Percentiles rank a stretch among this genome's conserved stretches.
Conservation (phyloP, 2,113 vertebrate species). For the Sinocyclocheilus anophthalmus region DNA sequence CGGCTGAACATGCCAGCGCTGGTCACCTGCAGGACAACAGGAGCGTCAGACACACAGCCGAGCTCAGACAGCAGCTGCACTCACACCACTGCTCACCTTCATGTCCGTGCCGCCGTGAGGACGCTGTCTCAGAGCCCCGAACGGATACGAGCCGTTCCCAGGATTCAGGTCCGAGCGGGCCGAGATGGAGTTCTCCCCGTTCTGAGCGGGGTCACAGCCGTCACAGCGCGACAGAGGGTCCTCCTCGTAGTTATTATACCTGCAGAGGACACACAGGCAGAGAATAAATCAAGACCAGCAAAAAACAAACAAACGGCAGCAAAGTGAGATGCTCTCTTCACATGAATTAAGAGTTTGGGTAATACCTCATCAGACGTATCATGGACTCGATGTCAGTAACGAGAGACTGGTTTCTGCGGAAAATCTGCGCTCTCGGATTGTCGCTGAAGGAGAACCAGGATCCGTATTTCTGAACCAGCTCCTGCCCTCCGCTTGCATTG, state of each 20-base stretch:
- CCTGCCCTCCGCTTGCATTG: constrained; percentile 83
- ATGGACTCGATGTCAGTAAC: constrained; percentile 86
- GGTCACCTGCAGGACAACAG: constrained; percentile 77
- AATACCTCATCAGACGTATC: constrained; percentile 90
- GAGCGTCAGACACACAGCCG: background rate
- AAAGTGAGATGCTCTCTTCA: too few relatives aligned
- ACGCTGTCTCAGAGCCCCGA: constrained; percentile 86
- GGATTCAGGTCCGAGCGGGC: constrained; percentile 93
- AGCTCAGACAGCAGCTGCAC: too few relatives aligned
- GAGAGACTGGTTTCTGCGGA: constrained; percentile 85
- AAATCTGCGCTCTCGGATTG: constrained; percentile 90
- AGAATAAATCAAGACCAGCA: background rate
- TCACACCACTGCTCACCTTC: constrained; percentile 70
- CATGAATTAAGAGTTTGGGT: background rate
- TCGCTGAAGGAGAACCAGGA: constrained; percentile 88
- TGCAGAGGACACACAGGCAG: constrained; percentile 58
- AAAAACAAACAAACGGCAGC: background rate
- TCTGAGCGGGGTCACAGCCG: constrained; percentile 79
- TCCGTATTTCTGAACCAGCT: constrained; percentile 84
- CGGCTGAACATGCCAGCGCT: constrained; percentile 76
- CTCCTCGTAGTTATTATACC: constrained; percentile 88
- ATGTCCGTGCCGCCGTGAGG: constrained; percentile 89
- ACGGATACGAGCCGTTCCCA: constrained; percentile 90
- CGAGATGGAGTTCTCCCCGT: constrained; percentile 88
- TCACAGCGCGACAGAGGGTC: constrained; percentile 85